Evolutionary conservation across 2,888 invertebrate genomes (phyloP).

Genomic region (Cybosia mesomella): DNA sequence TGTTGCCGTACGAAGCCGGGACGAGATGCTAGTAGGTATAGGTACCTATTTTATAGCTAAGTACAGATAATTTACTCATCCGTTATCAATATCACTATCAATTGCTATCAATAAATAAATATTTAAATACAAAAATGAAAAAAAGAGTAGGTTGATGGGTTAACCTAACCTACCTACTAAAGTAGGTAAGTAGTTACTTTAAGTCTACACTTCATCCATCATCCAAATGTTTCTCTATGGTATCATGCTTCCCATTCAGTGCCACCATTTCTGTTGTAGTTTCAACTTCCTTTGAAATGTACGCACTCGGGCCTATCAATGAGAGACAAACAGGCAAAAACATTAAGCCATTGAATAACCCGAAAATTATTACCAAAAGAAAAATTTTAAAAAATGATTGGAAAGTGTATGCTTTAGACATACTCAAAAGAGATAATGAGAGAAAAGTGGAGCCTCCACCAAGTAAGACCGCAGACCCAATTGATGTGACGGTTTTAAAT

Average conservation of each 20-base stretch:
- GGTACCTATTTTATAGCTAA: too few species aligned
- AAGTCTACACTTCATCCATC: slow-evolving; percentile 38
- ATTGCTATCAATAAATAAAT: too few species aligned
- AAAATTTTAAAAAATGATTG: slow-evolving; percentile 92
- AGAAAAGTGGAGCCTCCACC: slow-evolving; percentile 93
- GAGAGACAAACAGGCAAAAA: slow-evolving; percentile 92
- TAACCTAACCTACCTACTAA: too few species aligned
- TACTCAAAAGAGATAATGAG: slow-evolving; percentile 90
- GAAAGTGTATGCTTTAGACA: slow-evolving; percentile 92
- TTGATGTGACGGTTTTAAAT: slow-evolving; percentile 89
- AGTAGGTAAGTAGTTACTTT: neutral
- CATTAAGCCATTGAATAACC: slow-evolving; percentile 92
- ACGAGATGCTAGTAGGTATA: too few species aligned
- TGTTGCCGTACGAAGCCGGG: too few species aligned
- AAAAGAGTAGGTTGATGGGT: too few species aligned
- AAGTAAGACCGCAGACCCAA: slow-evolving; percentile 92
- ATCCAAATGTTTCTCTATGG: slow-evolving; percentile 52
- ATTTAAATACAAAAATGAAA: neutral
- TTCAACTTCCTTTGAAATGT: slow-evolving; percentile 60
- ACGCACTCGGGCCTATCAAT: slow-evolving; percentile 89
- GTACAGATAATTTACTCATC: too few species aligned
- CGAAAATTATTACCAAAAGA: slow-evolving; percentile 91
- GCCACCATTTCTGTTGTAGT: slow-evolving; percentile 68
- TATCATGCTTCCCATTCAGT: slow-evolving; percentile 69
- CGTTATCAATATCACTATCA: too few species aligned